These are phyloP conservation scores for Morpho helenor DNA, from an alignment of 2,888 invertebrate genomes.

Conservation along the genomic window DNA sequence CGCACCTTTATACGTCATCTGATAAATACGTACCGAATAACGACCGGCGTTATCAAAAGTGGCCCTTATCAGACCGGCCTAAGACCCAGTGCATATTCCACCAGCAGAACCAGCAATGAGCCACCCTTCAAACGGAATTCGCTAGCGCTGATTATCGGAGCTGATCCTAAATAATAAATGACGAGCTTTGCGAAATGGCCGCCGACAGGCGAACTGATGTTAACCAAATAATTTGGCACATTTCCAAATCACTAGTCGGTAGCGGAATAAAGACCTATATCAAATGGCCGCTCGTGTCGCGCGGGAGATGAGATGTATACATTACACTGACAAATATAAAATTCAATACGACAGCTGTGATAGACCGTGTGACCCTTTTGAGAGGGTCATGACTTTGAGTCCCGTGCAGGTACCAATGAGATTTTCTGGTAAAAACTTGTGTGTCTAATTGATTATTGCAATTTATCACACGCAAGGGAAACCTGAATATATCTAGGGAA, in stretches of 20 bases:
- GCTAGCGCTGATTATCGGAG: conserved; percentile 53
- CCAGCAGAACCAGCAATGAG: conserved; percentile 21
- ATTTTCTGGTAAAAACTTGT: too few relatives aligned
- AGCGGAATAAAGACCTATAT: background rate
- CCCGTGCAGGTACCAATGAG: too few relatives aligned
- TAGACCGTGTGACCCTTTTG: too few relatives aligned
- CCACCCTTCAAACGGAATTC: conserved; percentile 45
- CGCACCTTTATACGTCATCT: conserved; percentile 31
- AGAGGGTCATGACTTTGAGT: too few relatives aligned
- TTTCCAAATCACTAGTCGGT: background rate
- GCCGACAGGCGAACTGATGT: conserved; percentile 16
- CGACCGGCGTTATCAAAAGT: background rate
- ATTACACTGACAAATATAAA: too few relatives aligned
- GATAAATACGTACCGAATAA: conserved; percentile 20
- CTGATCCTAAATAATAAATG: conserved; percentile 64
- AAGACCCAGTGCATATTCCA: background rate
- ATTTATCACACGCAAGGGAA: too few relatives aligned
- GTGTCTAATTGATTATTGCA: too few relatives aligned
- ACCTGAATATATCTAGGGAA: too few relatives aligned
- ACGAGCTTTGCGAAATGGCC: conserved; percentile 20
- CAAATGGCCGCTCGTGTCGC: background rate
- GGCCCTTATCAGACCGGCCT: background rate
- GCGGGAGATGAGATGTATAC: too few relatives aligned
- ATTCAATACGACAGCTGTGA: too few relatives aligned
- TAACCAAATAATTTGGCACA: conserved; percentile 4